Evolutionary conservation across 2,888 invertebrate species (phyloP).

Genomic region (Phengaris alcon): DNA sequence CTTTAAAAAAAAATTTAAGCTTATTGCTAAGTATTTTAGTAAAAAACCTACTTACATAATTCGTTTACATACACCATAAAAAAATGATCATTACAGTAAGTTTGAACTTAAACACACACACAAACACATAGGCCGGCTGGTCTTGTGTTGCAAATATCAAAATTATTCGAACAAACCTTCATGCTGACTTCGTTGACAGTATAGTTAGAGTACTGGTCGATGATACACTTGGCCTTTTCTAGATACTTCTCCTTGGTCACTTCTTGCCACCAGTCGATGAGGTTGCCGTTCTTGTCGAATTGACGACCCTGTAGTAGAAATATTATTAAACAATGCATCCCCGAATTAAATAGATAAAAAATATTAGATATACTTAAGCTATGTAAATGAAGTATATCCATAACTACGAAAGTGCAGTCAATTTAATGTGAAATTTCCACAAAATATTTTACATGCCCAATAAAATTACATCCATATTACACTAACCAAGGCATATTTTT

Average conservation of each 20-base stretch:
- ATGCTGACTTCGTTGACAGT: slow-evolving; percentile 87
- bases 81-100: too few species aligned
- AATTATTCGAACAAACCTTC: slow-evolving; percentile 73
- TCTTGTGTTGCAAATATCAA: not conserved
- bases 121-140: too few species aligned
- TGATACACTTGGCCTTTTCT: slow-evolving; percentile 92
- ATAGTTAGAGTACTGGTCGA: slow-evolving; percentile 95
- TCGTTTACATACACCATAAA: too few species aligned
- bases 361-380: not conserved
- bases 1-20: too few species aligned
- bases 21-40: too few species aligned
- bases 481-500: not conserved
- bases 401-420: not conserved
- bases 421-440: not conserved
- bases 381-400: not conserved
- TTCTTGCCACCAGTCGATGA: slow-evolving; percentile 95
- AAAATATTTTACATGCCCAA: not conserved
- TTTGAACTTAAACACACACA: too few species aligned
- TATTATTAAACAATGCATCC: not conserved
- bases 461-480: not conserved
- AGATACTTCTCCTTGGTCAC: slow-evolving; percentile 90
- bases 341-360: not conserved
- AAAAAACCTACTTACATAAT: too few species aligned
- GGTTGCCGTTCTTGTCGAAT: slow-evolving; percentile 94
- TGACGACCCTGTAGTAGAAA: slow-evolving; percentile 84